Evolutionary conservation across 2,888 invertebrate species (phyloP).

Genomic region (Mamestra brassicae): DNA sequence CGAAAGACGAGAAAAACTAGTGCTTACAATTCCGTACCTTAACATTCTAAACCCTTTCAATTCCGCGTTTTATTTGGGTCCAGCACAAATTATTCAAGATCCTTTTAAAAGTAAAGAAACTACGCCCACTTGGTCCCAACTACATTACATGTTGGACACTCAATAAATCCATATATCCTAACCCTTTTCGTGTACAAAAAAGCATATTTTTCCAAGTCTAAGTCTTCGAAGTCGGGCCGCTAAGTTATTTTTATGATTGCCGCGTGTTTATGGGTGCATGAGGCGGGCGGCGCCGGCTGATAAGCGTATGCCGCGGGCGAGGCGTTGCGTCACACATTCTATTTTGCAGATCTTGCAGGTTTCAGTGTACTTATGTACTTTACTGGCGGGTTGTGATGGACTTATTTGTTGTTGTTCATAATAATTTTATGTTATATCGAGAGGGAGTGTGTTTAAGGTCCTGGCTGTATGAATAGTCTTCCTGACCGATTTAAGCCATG

Average conservation of each 20-base stretch:
- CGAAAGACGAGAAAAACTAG: not conserved
- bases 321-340: constrained; percentile 56
- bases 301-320: constrained; percentile 69
- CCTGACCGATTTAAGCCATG: too few relatives aligned
- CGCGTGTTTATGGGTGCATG: constrained; percentile 76
- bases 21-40: not conserved
- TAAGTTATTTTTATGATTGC: constrained; percentile 77
- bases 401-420: constrained; percentile 5
- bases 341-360: constrained; percentile 63
- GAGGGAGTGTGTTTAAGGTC: not conserved
- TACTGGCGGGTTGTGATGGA: constrained; percentile 17
- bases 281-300: constrained; percentile 69
- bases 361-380: constrained; percentile 45
- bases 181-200: constrained; percentile 45
- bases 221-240: constrained; percentile 53
- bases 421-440: not conserved
- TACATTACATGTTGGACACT: constrained; percentile 33
- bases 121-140: not conserved
- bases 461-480: not conserved
- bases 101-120: constrained; percentile 18
- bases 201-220: constrained; percentile 45
- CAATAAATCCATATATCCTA: constrained; percentile 38
- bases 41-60: constrained; percentile 18
- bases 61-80: constrained; percentile 28
- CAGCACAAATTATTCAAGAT: constrained; percentile 23